Percentiles rank a stretch among this genome's conserved stretches.
phyloP scores from a whole-genome alignment of 2,797 vertebrate species.

The Anabacerthia variegaticeps region DNA sequence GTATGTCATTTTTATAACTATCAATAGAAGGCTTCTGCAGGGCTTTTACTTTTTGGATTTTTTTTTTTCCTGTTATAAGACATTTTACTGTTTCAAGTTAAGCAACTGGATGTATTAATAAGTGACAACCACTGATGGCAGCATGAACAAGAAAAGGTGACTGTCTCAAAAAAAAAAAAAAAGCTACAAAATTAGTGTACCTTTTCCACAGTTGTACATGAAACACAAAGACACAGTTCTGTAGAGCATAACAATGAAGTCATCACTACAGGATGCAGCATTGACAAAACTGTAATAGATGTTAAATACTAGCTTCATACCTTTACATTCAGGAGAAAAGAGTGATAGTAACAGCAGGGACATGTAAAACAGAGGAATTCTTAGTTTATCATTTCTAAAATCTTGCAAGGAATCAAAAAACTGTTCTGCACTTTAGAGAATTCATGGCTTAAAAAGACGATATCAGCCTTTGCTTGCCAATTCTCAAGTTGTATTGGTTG shows the following conservation, averaged over 20 bases:
- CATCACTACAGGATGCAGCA: not conserved
- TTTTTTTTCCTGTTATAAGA: not conserved
- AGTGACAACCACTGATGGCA: not conserved
- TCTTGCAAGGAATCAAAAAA: not conserved
- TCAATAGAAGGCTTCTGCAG: constrained; percentile 7
- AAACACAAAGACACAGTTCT: not conserved
- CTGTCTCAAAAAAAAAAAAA: not conserved
- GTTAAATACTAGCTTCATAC: not conserved
- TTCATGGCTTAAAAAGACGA: not conserved
- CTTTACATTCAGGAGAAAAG: not conserved
- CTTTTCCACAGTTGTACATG: not conserved
- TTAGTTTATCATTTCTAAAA: not conserved
- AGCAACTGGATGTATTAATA: not conserved
- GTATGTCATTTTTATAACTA: constrained; percentile 26
- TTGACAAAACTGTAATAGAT: not conserved
- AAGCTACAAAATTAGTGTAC: not conserved
- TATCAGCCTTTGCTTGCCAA: not conserved
- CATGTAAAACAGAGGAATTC: not conserved
- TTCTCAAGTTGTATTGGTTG: not conserved
- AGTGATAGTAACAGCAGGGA: not conserved
- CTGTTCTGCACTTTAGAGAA: not conserved
- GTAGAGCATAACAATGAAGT: not conserved
- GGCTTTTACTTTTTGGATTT: not conserved
- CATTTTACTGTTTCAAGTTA: constrained; percentile 4
- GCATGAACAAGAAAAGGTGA: not conserved